These are phyloP conservation scores for Perca schrenkii DNA, from an alignment of 2,113 vertebrate species.

Conservation along the genomic window DNA sequence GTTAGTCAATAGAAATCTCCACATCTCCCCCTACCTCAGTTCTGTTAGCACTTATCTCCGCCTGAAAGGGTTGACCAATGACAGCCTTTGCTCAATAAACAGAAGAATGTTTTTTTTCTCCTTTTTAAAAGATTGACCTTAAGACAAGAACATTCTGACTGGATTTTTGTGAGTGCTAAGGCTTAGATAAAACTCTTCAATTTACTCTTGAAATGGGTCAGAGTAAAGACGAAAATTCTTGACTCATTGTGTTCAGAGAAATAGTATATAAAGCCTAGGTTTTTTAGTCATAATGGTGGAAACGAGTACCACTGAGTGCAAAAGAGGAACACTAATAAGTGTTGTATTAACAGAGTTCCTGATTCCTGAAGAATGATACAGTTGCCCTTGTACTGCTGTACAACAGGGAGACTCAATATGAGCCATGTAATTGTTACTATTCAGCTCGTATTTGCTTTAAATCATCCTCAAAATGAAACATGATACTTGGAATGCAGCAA, in stretches of 20 bases:
- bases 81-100: slow-evolving; percentile 75
- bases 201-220: slow-evolving; percentile 63
- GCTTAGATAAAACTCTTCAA: slow-evolving; percentile 67
- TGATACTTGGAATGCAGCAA: slow-evolving; percentile 9
- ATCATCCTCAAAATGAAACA: slow-evolving; percentile 21
- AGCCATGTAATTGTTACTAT: slow-evolving; percentile 28
- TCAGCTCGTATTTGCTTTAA: slow-evolving; percentile 29
- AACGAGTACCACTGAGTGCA: slow-evolving; percentile 42
- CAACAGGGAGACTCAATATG: slow-evolving; percentile 26
- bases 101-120: slow-evolving; percentile 65
- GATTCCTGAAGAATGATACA: slow-evolving; percentile 38
- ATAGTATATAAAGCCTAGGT: slow-evolving; percentile 45
- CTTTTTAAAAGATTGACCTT: slow-evolving; percentile 76
- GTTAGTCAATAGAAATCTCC: slow-evolving; percentile 75
- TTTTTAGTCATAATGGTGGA: slow-evolving; percentile 50
- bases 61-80: slow-evolving; percentile 75
- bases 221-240: slow-evolving; percentile 63
- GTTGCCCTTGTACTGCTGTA: slow-evolving; percentile 43
- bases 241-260: slow-evolving; percentile 62
- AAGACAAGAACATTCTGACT: slow-evolving; percentile 68
- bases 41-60: slow-evolving; percentile 74
- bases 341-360: slow-evolving; percentile 38
- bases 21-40: slow-evolving; percentile 51
- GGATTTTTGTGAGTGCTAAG: slow-evolving; percentile 69
- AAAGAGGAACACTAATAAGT: slow-evolving; percentile 50